These are phyloP conservation scores for Strix aluco DNA, from an alignment of 2,113 vertebrate species.

Conservation along the genomic window DNA sequence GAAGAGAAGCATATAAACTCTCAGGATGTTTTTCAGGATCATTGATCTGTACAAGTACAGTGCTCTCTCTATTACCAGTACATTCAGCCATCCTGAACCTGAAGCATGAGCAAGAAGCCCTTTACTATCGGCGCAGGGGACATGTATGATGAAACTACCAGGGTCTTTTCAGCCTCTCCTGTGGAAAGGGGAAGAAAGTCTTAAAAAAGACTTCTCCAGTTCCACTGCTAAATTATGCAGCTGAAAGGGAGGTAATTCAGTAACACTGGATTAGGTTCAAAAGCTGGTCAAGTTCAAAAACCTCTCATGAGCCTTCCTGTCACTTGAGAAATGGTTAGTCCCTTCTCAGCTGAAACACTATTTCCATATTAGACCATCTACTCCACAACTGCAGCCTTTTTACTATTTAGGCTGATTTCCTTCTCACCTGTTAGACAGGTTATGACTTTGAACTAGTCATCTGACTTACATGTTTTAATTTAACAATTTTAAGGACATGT, in stretches of 20 bases:
- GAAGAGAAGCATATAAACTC: not conserved
- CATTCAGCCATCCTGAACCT: not conserved
- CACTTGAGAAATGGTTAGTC: not conserved
- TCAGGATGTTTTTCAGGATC: not conserved
- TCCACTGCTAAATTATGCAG: constrained; percentile 16
- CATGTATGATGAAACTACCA: not conserved
- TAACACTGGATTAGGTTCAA: not conserved
- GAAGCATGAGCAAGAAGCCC: not conserved
- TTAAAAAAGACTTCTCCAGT: not conserved
- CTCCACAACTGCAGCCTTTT: not conserved
- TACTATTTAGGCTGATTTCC: not conserved
- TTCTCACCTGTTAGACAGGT: not conserved
- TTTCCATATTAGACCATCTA: fast-evolving
- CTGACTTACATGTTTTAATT: not conserved
- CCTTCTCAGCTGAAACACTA: not conserved
- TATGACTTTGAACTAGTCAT: not conserved
- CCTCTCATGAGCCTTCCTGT: not conserved
- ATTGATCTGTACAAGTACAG: fast-evolving
- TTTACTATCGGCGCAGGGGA: not conserved
- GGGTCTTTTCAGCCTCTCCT: not conserved
- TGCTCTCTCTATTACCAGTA: not conserved
- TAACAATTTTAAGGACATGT: not conserved
- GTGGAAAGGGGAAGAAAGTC: not conserved
- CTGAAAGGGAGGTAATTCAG: not conserved
- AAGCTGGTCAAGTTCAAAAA: not conserved